These are phyloP conservation scores for Cerceris ruficornis DNA, from an alignment of 2,888 invertebrate species.

Conservation along the genomic window DNA sequence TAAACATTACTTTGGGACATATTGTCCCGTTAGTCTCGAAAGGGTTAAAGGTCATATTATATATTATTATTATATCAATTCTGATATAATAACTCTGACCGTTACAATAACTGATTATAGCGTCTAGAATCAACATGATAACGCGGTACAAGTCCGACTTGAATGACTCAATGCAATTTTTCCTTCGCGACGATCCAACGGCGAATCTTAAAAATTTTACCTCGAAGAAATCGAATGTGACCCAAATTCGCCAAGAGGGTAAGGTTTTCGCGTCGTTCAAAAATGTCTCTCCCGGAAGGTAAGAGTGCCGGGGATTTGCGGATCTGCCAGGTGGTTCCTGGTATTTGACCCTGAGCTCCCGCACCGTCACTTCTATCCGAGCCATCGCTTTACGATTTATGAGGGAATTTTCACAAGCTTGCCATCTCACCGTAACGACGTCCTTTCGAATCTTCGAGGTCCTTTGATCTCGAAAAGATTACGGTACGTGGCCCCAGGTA, in stretches of 20 bases:
- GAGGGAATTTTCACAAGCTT: conserved; percentile 36
- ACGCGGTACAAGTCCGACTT: no score
- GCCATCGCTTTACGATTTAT: conserved; percentile 26
- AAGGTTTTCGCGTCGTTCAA: conserved; percentile 9
- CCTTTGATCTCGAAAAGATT: conserved; percentile 50
- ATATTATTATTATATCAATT: no score
- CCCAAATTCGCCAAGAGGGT: not conserved
- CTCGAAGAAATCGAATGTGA: not conserved
- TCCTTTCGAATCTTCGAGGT: conserved; percentile 33
- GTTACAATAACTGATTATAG: no score
- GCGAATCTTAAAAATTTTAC: not conserved
- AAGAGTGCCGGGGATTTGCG: conserved; percentile 17
- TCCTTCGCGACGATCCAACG: not conserved
- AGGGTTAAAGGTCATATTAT: no score
- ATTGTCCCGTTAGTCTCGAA: no score
- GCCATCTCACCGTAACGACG: conserved; percentile 35
- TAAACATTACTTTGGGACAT: no score
- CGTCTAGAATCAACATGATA: no score
- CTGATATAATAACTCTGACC: no score
- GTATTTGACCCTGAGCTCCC: conserved; percentile 24
- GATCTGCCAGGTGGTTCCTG: not conserved
- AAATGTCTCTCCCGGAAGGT: conserved; percentile 22
- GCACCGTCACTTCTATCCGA: conserved; percentile 2
- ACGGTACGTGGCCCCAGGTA: conserved; percentile 4
- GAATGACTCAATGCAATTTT: no score